These are phyloP conservation scores for Prionailurus viverrinus DNA, from an alignment of 2,113 vertebrate species.

Conservation along the genomic window DNA sequence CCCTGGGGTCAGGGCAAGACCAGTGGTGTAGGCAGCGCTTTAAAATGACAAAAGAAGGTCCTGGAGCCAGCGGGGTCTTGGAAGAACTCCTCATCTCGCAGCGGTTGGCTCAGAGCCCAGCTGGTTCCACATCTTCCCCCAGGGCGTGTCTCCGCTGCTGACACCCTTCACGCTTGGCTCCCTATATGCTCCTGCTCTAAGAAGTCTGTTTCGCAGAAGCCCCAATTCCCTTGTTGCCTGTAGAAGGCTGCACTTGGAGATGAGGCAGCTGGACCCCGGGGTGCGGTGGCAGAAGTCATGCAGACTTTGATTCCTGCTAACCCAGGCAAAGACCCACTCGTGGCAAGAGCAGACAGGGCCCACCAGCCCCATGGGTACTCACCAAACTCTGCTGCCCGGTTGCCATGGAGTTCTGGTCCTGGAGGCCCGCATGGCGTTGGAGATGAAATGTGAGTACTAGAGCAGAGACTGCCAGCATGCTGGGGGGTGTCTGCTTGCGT, in stretches of 20 bases:
- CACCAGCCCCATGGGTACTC: not conserved
- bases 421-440: not conserved
- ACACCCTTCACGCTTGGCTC: conserved; percentile 65
- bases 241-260: conserved; percentile 56
- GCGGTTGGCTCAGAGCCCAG: conserved; percentile 30
- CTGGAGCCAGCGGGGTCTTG: not conserved
- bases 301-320: conserved; percentile 19
- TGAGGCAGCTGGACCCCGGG: not conserved
- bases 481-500: not conserved
- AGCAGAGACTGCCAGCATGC: not conserved
- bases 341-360: not conserved
- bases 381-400: not conserved
- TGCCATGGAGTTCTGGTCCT: not conserved
- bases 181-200: not conserved
- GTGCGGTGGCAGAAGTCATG: conserved; percentile 27
- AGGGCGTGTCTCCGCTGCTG: not conserved
- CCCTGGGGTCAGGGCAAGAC: not conserved
- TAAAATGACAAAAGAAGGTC: not conserved
- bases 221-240: conserved; percentile 17
- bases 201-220: conserved; percentile 56
- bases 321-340: not conserved
- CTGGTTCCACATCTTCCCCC: conserved; percentile 33
- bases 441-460: conserved; percentile 46
- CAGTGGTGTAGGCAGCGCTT: not conserved
- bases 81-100: not conserved